phyloP scores from a whole-genome alignment of 2,113 vertebrate genomes.

The Bos indicus region DNA sequence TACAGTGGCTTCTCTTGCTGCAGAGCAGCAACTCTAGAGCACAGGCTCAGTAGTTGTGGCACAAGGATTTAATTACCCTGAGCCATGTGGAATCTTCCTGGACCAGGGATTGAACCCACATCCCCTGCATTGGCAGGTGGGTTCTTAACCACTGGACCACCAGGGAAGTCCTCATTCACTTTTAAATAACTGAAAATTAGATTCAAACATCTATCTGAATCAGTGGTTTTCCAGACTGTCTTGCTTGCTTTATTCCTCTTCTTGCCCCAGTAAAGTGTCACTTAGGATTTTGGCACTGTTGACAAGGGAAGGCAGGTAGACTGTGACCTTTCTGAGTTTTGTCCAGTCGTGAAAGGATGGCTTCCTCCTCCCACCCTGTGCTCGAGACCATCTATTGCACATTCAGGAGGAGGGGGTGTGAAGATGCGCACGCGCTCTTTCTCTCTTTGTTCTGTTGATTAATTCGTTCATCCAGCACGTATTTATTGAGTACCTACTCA shows the following conservation, averaged over 20 bases:
- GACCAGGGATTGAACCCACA: not conserved
- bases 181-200: not conserved
- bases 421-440: not conserved
- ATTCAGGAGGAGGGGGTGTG: too few relatives aligned
- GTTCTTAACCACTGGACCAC: not conserved
- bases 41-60: not conserved
- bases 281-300: not conserved
- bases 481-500: not conserved
- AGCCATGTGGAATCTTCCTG: not conserved
- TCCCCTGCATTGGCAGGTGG: not conserved
- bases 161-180: not conserved
- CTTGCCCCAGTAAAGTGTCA: not conserved
- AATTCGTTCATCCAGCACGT: not conserved
- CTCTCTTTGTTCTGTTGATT: not conserved
- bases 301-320: not conserved
- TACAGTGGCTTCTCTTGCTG: not conserved
- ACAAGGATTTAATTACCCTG: not conserved
- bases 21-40: not conserved
- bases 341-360: not conserved
- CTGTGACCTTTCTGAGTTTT: not conserved
- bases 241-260: not conserved
- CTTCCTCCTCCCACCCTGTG: too few relatives aligned
- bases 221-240: not conserved
- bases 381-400: fast-evolving
- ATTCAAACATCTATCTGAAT: too few relatives aligned